Base-by-base conservation (phyloP, 2,797 vertebrate species). In the Bradypodion ventrale region DNA sequence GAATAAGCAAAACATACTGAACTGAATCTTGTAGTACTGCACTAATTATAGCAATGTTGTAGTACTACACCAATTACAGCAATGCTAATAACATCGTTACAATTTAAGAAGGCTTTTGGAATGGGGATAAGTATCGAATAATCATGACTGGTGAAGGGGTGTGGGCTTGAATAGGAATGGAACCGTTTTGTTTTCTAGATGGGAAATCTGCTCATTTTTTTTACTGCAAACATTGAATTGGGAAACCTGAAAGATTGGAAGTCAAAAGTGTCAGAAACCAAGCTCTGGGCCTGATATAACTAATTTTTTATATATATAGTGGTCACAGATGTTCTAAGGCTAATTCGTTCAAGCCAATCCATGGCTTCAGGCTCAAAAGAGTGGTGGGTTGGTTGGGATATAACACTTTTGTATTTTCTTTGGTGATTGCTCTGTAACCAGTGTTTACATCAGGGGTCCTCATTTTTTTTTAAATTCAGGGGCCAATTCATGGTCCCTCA, bases 1-100 rank as follows among this genome's bases (percentile, higher is more conserved):
- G 81, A 91, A 65, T 52, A 90, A 80, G 81, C 83, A 91, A 87
- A 88, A 76, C 27, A 0, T n/a, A n/a, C n/a, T n/a, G n/a, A n/a
- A n/a, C n/a, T n/a, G n/a, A n/a, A n/a, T n/a, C n/a, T n/a, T n/a
- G n/a, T n/a, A n/a, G n/a, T n/a, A n/a, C n/a, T n/a, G n/a, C n/a
- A n/a, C n/a, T n/a, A n/a, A n/a, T n/a, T n/a, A n/a, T n/a, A n/a
- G n/a, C n/a, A n/a, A n/a, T n/a, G n/a, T n/a, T n/a, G n/a, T n/a
- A n/a, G n/a, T n/a, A n/a, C n/a, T n/a, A n/a, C n/a, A n/a, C n/a
- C n/a, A n/a, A n/a, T n/a, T n/a, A n/a, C n/a, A n/a, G n/a, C n/a
- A n/a, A 86, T 1, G 56, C 83, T 87, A 68, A 49, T 68, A 80
- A 83, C 23, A 6, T 19, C 29, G 29, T 21, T 19, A 65, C 23